Percentiles rank a stretch among this genome's conserved stretches.
phyloP scores from a whole-genome alignment of 2,113 vertebrate species.

The Eurypyga helias region DNA sequence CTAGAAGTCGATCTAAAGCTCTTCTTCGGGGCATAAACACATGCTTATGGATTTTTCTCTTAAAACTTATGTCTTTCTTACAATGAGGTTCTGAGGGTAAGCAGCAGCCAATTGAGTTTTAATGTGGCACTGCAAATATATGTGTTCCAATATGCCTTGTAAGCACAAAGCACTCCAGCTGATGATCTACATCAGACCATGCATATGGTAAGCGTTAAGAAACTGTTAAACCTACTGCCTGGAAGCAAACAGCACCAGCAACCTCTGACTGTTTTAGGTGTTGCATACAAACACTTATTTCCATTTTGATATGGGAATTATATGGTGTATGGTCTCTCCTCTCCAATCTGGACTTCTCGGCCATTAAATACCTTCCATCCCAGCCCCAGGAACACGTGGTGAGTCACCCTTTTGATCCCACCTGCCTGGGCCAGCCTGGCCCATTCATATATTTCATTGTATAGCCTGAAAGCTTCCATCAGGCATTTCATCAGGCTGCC shows the following conservation, averaged over 20 bases:
- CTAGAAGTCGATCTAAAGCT: neutral
- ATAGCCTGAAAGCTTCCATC: neutral
- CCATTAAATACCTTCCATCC: neutral
- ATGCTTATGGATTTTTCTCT: constrained; percentile 28
- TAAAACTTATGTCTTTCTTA: constrained; percentile 7
- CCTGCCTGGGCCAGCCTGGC: neutral
- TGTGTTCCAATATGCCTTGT: constrained; percentile 1
- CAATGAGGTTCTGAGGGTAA: neutral
- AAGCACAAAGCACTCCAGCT: neutral
- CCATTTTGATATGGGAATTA: neutral
- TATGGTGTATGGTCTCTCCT: neutral
- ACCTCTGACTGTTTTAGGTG: neutral
- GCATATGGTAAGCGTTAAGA: constrained; percentile 28
- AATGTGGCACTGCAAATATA: neutral
- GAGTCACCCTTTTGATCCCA: neutral
- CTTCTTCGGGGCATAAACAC: constrained; percentile 17
- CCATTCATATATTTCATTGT: neutral
- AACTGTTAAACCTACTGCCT: neutral
- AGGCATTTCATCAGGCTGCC: neutral
- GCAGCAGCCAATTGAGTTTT: constrained; percentile 34
- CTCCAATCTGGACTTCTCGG: neutral
- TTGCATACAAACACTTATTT: neutral
- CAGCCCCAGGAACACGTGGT: neutral
- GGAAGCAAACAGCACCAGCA: neutral
- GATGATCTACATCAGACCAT: neutral